These are phyloP conservation scores for Dufourea novaeangliae DNA, from an alignment of 1,140 invertebrate species.

Conservation along the genomic window DNA sequence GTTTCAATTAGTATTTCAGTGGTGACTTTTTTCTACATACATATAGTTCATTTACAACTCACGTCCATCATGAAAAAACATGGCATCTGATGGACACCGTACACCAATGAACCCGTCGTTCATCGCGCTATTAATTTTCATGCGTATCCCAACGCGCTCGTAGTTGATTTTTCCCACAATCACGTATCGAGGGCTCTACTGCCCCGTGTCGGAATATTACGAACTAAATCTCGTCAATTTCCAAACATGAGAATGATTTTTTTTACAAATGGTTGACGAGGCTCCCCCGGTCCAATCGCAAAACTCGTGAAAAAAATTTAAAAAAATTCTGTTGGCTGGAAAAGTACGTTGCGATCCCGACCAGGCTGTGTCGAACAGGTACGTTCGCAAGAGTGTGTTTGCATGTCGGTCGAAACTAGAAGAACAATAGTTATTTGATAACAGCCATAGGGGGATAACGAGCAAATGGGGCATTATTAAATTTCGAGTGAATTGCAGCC, in stretches of 20 bases:
- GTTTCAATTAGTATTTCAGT: too few relatives aligned
- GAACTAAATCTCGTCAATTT: constrained; percentile 1
- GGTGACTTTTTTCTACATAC: too few relatives aligned
- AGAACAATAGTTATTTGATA: constrained; percentile 18
- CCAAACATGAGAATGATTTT: neutral
- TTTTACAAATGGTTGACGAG: neutral
- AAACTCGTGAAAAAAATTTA: too few relatives aligned
- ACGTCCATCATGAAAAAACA: too few relatives aligned
- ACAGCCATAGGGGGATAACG: constrained; percentile 10
- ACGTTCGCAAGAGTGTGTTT: neutral
- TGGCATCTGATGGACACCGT: too few relatives aligned
- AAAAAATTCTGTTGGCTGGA: neutral
- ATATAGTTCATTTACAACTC: too few relatives aligned
- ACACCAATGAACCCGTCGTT: neutral
- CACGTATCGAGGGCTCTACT: neutral
- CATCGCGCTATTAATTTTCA: neutral
- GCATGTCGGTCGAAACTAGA: neutral
- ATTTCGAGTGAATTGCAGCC: constrained; percentile 25
- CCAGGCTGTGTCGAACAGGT: neutral
- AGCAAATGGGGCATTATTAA: constrained; percentile 23
- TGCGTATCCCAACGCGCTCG: neutral
- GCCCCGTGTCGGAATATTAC: neutral
- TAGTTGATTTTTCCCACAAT: neutral
- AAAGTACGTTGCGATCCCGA: neutral
- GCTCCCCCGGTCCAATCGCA: neutral